Percentiles rank a stretch among this genome's conserved stretches.
Evolutionary conservation across 2,113 vertebrate species (phyloP).

Genomic region (Microcebus lehilahytsara): DNA sequence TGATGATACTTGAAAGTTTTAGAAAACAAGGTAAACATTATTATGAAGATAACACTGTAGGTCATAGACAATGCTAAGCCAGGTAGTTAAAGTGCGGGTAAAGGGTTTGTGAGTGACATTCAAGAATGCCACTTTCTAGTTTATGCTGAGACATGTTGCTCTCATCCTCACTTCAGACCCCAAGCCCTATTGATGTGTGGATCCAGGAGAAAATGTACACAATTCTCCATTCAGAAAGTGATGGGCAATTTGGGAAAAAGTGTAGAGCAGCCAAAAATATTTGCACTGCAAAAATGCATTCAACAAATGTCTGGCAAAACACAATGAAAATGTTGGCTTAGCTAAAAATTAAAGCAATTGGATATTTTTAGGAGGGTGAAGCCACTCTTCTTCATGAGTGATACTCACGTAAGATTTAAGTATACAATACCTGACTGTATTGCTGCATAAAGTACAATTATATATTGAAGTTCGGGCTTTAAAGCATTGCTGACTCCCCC

Average conservation of each 20-base stretch:
- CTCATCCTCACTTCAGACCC: neutral
- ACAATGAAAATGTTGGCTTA: slow-evolving; percentile 43
- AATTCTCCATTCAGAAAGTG: neutral
- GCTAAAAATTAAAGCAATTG: neutral
- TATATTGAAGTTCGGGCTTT: slow-evolving; percentile 21
- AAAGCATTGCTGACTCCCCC: neutral
- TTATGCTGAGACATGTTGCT: neutral
- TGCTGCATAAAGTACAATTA: neutral
- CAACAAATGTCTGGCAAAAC: slow-evolving; percentile 39
- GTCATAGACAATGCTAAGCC: neutral
- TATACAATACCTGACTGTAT: neutral
- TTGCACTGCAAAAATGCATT: neutral
- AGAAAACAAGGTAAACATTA: neutral
- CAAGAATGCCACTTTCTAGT: neutral
- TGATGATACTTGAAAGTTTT: neutral
- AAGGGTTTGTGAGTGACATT: neutral
- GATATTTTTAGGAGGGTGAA: neutral
- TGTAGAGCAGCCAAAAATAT: neutral
- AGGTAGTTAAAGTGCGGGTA: neutral
- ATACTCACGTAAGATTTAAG: neutral
- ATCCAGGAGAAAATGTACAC: neutral
- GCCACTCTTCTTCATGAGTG: neutral
- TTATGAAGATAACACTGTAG: neutral
- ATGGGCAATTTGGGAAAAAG: neutral
- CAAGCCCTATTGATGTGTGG: neutral